These are phyloP conservation scores for Colossoma macropomum DNA, from an alignment of 2,113 vertebrate species.

Conservation along the genomic window DNA sequence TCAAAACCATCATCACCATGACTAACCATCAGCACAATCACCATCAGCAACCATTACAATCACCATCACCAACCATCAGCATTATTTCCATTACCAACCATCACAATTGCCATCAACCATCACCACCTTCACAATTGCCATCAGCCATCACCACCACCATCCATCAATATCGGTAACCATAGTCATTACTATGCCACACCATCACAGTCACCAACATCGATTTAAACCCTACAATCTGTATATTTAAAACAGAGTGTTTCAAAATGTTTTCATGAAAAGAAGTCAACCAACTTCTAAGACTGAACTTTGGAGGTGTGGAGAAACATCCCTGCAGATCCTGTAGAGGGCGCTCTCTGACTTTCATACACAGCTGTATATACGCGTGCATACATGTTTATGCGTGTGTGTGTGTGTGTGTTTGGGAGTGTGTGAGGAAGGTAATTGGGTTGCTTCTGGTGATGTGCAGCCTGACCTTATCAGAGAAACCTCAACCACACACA, in stretches of 20 bases:
- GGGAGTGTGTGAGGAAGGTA: constrained; percentile 57
- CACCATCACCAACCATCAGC: not conserved
- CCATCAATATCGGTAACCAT: not conserved
- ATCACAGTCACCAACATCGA: no score
- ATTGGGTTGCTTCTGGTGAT: constrained; percentile 71
- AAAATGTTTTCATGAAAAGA: no score
- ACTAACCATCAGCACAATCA: not conserved
- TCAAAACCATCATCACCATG: not conserved
- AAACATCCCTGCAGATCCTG: no score
- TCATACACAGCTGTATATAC: not conserved
- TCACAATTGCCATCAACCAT: not conserved
- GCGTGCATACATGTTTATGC: no score
- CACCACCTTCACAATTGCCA: not conserved
- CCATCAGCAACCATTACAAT: not conserved
- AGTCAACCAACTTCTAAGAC: no score
- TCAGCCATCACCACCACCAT: not conserved
- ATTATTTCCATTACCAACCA: not conserved
- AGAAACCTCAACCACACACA: constrained; percentile 52
- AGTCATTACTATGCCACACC: not conserved
- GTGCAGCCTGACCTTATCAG: constrained; percentile 78
- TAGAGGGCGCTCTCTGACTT: no score
- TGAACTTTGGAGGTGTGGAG: no score
- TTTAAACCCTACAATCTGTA: no score
- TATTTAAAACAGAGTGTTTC: no score
- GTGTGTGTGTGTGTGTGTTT: no score